phyloP scores from a whole-genome alignment of 2,888 invertebrate species.

The Ormyrus nitidulus region DNA sequence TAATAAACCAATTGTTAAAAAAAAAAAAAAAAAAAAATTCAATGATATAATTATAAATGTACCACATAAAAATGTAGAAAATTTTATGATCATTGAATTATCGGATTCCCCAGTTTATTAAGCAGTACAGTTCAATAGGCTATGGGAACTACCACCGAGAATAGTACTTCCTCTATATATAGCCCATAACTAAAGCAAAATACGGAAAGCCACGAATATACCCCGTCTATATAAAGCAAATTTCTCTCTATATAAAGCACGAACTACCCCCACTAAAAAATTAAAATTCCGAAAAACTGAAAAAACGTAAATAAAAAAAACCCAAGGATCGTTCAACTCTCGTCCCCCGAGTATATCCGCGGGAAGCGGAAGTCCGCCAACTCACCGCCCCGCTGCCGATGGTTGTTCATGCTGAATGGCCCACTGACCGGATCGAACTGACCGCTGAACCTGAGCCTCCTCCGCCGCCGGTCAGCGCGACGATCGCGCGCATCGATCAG shows the following conservation, averaged over 20 bases:
- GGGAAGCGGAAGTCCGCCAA: not conserved
- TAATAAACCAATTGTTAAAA: not conserved
- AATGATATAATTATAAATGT: too few species aligned
- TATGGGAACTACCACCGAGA: conserved; percentile 31
- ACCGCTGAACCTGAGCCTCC: conserved; percentile 47
- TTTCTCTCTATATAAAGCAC: conserved; percentile 10
- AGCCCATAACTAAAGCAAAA: not conserved
- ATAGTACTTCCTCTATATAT: conserved; percentile 1
- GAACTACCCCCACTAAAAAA: not conserved
- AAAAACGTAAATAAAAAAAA: not conserved
- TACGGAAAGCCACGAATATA: conserved; percentile 24
- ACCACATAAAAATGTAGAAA: too few species aligned
- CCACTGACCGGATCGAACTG: conserved; percentile 74
- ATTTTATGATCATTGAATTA: not conserved
- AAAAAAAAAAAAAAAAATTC: too few species aligned
- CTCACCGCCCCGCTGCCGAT: conserved; percentile 67
- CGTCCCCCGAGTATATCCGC: too few species aligned
- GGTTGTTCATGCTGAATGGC: conserved; percentile 72
- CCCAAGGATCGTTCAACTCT: too few species aligned
- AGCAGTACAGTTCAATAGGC: conserved; percentile 20
- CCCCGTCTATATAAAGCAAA: conserved; percentile 28
- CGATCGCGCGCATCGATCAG: not conserved
- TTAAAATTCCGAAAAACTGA: not conserved
- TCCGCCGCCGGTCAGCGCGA: not conserved
- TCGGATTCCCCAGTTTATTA: not conserved